phyloP scores from a whole-genome alignment of 1,140 invertebrate species.

The Drosophila bifasciata region DNA sequence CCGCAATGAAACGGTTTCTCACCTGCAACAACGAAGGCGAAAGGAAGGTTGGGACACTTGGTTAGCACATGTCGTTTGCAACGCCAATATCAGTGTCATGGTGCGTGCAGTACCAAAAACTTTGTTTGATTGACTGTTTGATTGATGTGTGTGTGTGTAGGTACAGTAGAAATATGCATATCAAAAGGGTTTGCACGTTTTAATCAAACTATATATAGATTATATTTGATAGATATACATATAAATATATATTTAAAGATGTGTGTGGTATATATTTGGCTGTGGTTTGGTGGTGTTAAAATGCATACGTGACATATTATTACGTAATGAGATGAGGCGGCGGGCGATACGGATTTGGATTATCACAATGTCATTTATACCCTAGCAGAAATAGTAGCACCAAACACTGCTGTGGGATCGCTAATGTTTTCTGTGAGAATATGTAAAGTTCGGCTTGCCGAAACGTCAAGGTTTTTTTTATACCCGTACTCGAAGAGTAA shows the following conservation, averaged over 20 bases:
- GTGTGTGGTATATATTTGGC: constrained; percentile 33
- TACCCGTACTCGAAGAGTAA: too few species aligned
- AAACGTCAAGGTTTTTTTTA: constrained; percentile 9
- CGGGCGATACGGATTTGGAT: constrained; percentile 69
- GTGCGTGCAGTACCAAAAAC: constrained; percentile 76
- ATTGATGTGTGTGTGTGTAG: constrained; percentile 62
- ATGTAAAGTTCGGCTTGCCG: constrained; percentile 31
- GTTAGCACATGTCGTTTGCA: constrained; percentile 56
- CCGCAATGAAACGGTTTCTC: constrained; percentile 81
- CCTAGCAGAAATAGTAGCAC: constrained; percentile 20
- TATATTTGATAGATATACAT: constrained; percentile 47
- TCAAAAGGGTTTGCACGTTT: constrained; percentile 50
- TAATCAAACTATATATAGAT: constrained; percentile 57
- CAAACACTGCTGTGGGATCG: neutral
- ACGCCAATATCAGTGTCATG: constrained; percentile 48
- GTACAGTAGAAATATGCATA: constrained; percentile 64
- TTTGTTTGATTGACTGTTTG: constrained; percentile 60
- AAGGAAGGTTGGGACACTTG: constrained; percentile 40
- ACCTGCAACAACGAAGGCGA: constrained; percentile 66
- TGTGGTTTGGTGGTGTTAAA: constrained; percentile 62
- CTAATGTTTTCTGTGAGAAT: constrained; percentile 22
- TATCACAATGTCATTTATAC: constrained; percentile 38
- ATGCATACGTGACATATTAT: constrained; percentile 79
- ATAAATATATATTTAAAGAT: constrained; percentile 40
- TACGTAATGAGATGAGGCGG: constrained; percentile 81